Evolutionary conservation across 2,113 vertebrate species (phyloP), one percentile per base, ranked within the genome.

Genomic region (Glaucomys volans): DNA sequence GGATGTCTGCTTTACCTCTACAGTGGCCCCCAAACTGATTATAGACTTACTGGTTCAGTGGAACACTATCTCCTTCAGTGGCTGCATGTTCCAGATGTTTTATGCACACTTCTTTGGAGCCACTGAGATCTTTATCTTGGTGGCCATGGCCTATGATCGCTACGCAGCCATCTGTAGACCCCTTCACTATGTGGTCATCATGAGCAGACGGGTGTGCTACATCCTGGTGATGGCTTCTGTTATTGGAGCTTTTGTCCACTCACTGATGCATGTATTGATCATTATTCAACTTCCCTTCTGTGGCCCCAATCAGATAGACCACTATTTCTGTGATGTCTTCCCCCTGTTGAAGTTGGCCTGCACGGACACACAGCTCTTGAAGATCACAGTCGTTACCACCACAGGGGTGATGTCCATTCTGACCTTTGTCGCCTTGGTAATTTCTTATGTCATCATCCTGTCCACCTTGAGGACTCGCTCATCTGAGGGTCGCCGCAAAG

Each of bases 161-260:
- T 98, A 97, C 8, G 92, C 94, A 18, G 97, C 96, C 54, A 98
- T 98, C 77, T 98, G 97, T 47, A 94, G 94, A 57, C 96, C 97
- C 2, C 80, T 98, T 16, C 92, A 76, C 26, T 98, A 98, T 8
- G n/a, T 76, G 32, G 67, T 91, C 40, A 72, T 95, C 84, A 98
- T 98, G 96, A 96, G 28, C 42, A 90, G 76, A 59, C 42, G 35
- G 8, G 44, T 95, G 26, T 96, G 91, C 32, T 59, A 32, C 64
- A 17, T 64, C 40, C 80, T 97, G 7, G 44, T 8, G 44, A 47
- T 8, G 44, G 7, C 44, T 47, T 47, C 44, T 47, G 44, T 47
- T 9, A 47, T 47, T 47, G 44, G 44, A 47, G 44, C 44, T 47
- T 47, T 47, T 47, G 9, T 47, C 30, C 87, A 97, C 37, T 97